A percentile compares a stretch with the other conserved stretches of the same genome.
Conservation (phyloP, 2,888 invertebrate species). For the Eurytoma californica region DNA sequence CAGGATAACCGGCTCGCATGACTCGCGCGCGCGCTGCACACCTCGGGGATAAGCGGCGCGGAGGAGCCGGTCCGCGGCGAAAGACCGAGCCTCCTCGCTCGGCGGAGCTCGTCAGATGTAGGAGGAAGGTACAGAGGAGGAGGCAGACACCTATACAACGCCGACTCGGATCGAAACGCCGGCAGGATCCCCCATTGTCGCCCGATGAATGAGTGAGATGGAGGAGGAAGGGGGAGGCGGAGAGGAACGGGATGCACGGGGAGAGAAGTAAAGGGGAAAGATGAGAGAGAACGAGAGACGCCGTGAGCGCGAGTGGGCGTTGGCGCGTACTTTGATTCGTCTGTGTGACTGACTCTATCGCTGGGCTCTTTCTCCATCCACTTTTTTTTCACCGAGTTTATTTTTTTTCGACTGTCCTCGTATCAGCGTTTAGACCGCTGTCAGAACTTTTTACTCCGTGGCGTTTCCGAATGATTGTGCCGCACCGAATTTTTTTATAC, state of each 20-base stretch:
- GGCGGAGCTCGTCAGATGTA: neutral
- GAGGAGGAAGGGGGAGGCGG: neutral
- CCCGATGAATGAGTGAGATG: constrained; percentile 15
- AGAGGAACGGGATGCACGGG: neutral
- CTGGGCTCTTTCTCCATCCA: neutral
- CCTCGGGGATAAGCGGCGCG: constrained; percentile 4
- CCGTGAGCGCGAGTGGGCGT: constrained; percentile 34
- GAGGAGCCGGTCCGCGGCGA: neutral
- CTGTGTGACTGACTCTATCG: neutral
- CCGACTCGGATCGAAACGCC: neutral
- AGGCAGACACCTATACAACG: neutral
- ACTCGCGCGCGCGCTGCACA: neutral
- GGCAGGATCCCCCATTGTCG: constrained; percentile 31
- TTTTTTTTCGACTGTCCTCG: too few species aligned
- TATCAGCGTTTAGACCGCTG: too few species aligned
- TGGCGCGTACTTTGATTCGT: constrained; percentile 49
- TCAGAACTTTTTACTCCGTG: too few species aligned
- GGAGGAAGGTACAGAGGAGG: neutral
- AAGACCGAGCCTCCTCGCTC: neutral
- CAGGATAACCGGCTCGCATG: constrained; percentile 2
- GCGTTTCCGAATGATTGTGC: too few species aligned
- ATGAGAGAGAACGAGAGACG: neutral
- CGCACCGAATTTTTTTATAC: too few species aligned
- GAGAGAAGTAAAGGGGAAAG: neutral
- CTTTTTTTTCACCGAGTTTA: neutral